Base-by-base conservation (phyloP, 2,888 invertebrate genomes). In the Toxonevra muliebris region DNA sequence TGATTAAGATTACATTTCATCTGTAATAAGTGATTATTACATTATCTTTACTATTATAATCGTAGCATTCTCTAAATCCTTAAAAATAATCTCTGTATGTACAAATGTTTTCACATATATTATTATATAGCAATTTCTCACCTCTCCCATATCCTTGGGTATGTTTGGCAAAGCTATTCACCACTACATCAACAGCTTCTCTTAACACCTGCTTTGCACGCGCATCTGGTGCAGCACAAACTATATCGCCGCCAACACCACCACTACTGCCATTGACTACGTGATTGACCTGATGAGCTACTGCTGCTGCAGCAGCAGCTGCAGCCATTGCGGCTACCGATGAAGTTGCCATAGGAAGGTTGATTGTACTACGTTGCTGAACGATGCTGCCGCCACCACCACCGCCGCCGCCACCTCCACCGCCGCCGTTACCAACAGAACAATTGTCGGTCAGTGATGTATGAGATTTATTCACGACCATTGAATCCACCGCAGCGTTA, bases 111-210 rank as follows among this genome's bases (percentile, higher is more conserved):
- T 30, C 30, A 4, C 30, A 30, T 2, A 30, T 30, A 30, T 30
- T 30, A 30, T 4, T 30, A 7, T 30, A 30, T 30, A 48, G 1
- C 13, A 48, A 48, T 48, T 15, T n/a, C 84, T 86, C 82, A 91
- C 90, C 90, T 88, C 90, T 85, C 70, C 90, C 90, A 80, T 90
- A 90, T 71, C 90, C 90, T 81, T 90, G 90, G 48, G 90, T 90
- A 77, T 91, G 90, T 79, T 91, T 91, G 42, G 91, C 90, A 84
- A 91, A 91, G 82, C 90, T 91, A 82, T 90, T 90, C 74, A 91
- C 91, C 59, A 91, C 91, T 15, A 90, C 90, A 81, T 91, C 91
- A 19, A 91, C 91, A n/a, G 91, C 91, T 80, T 91, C 91, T 77
- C 89, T 89, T 62, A 91, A 86, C 62, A 88, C 87, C 82, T 88